Evolutionary conservation across 2,888 invertebrate species (phyloP), one percentile per base, ranked within the genome.

Genomic region (Melieria omissa): DNA sequence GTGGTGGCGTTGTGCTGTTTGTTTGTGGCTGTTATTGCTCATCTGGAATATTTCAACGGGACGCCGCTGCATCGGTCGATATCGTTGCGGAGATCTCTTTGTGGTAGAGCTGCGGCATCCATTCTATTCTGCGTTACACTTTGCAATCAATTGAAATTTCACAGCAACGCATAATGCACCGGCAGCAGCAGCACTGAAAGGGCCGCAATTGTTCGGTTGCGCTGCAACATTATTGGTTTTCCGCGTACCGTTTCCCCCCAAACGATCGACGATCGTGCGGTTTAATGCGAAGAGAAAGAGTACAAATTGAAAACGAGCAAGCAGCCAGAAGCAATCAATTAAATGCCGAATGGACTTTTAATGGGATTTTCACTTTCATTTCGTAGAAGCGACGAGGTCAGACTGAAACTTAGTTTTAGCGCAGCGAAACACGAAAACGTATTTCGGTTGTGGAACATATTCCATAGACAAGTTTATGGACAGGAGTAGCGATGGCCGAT

Each of bases 11-110:
- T 29, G 29, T 3, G 29, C 46, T 29, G 29, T 58, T 45, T 10
- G 60, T 62, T 60, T 44, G 68, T 10, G 44, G 54, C 45, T 52
- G 29, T 47, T 46, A 54, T 44, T 62, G 68, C 62, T 69, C 68
- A 69, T 69, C 68, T 69, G 68, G 68, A 69, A 54, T 69, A 62
- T 62, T 69, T 62, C 62, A 55, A 69, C 16, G n/a, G 54, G 49
- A 7, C n/a, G 58, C 16, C 4, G 58, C 12, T 16, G 41, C 4
- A n/a, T 58, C 41, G 42, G 60, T 46, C 41, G 42, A 29, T 49
- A 66, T 66, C 58, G 14, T 49, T 14, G 1, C 10, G 42, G 47
- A 42, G 42, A 66, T 66, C 58, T 66, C 49, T 58, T 16, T 66
- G 66, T 29, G 29, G 29, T 29, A 29, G 29, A 29, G 29, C 29